Conservation (phyloP, 2,797 vertebrate species). For the Ctenopoma multispine region DNA sequence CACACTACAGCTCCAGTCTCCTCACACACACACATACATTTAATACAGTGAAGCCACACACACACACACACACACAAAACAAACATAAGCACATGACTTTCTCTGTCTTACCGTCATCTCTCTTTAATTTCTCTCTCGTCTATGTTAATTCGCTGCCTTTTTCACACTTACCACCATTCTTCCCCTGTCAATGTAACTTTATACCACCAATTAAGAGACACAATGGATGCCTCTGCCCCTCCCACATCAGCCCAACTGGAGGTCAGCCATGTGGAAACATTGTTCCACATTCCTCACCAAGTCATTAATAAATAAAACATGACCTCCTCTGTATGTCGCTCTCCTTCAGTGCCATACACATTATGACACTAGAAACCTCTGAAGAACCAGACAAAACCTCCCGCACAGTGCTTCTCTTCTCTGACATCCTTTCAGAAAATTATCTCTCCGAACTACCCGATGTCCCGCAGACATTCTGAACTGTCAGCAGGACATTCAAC, state of each 20-base stretch:
- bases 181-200: slow-evolving; percentile 67
- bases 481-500: not conserved
- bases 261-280: slow-evolving; percentile 85
- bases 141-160: slow-evolving; percentile 58
- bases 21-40: slow-evolving; percentile 19
- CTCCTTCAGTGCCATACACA: slow-evolving; percentile 24
- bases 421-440: slow-evolving; percentile 6
- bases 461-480: slow-evolving; percentile 19
- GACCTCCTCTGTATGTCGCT: slow-evolving; percentile 60
- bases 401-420: not conserved
- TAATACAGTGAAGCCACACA: slow-evolving; percentile 19
- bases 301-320: slow-evolving; percentile 87
- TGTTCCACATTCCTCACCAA: slow-evolving; percentile 84
- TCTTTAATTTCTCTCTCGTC: slow-evolving; percentile 48
- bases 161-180: slow-evolving; percentile 49
- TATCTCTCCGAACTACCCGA: not conserved
- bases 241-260: slow-evolving; percentile 68
- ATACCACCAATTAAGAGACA: slow-evolving; percentile 80
- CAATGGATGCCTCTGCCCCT: slow-evolving; percentile 69
- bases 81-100: slow-evolving; percentile 19
- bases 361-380: slow-evolving; percentile 46
- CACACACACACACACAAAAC: slow-evolving; percentile 20
- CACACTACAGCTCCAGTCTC: slow-evolving; percentile 53
- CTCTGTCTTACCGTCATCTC: slow-evolving; percentile 21
- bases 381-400: slow-evolving; percentile 21